Conservation (phyloP, 64 coral and sea anemone species). For the Pocillopora verrucosa region DNA sequence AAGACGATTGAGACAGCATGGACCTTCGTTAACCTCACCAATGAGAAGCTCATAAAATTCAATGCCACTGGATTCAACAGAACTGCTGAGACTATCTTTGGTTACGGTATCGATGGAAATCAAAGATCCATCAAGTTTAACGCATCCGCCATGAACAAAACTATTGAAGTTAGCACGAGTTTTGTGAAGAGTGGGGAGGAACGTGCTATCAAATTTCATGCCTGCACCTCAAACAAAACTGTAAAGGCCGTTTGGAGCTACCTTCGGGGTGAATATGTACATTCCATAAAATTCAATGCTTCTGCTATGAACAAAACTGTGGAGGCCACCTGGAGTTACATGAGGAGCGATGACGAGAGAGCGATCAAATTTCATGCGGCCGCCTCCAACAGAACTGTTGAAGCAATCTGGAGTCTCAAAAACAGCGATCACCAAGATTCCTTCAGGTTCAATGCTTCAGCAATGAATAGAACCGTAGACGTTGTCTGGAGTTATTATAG, state of each 20-base stretch:
- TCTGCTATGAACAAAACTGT: constrained; percentile 69
- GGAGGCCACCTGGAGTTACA: constrained; percentile 36
- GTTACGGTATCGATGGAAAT: constrained; percentile 49
- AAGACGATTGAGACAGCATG: constrained; percentile 59
- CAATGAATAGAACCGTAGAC: constrained; percentile 48
- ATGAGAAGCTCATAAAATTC: constrained; percentile 67
- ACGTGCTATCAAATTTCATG: constrained; percentile 70
- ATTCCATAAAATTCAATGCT: constrained; percentile 72
- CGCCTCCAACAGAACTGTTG: constrained; percentile 59
- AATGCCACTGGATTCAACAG: constrained; percentile 62
- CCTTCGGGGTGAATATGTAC: constrained; percentile 39
- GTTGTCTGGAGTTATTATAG: constrained; percentile 48
- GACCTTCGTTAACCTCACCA: constrained; percentile 60
- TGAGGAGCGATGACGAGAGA: constrained; percentile 22
- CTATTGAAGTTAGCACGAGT: constrained; percentile 26
- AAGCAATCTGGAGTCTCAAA: constrained; percentile 22
- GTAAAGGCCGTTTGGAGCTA: constrained; percentile 54
- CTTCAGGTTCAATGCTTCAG: constrained; percentile 59
- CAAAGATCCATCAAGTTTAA: constrained; percentile 60
- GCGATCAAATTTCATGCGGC: constrained; percentile 50
- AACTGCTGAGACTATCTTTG: constrained; percentile 62
- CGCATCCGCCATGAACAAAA: constrained; percentile 68
- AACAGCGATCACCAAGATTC: constrained; percentile 19
- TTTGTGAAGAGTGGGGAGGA: constrained; percentile 44
- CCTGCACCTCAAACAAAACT: constrained; percentile 53